phyloP scores from a whole-genome alignment of 2,797 vertebrate genomes.

The Cynopterus sphinx region DNA sequence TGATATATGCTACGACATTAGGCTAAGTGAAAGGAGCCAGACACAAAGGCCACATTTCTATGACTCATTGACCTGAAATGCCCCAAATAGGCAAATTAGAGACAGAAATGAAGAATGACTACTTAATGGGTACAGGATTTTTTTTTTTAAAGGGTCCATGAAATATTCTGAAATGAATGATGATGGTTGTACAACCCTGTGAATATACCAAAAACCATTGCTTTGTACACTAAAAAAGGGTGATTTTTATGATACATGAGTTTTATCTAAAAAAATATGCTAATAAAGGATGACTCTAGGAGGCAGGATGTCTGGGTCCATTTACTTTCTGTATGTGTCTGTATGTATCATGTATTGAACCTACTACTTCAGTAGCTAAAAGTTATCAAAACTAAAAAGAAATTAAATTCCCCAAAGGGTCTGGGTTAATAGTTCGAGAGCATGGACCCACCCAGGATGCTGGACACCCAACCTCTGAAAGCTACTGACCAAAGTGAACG shows the following conservation, averaged over 20 bases:
- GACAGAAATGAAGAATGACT: neutral
- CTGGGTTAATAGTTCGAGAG: neutral
- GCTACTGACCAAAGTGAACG: neutral
- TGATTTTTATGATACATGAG: neutral
- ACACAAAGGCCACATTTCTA: neutral
- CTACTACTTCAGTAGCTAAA: neutral
- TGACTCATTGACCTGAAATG: neutral
- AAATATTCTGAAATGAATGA: neutral
- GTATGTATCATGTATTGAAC: neutral
- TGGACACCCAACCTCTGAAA: neutral
- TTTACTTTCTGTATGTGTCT: neutral
- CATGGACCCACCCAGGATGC: neutral
- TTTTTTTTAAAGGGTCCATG: neutral
- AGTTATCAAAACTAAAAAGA: neutral
- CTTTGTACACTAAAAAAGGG: neutral
- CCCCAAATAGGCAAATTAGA: neutral
- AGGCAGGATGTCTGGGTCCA: neutral
- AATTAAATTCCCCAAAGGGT: neutral
- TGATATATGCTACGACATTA: neutral
- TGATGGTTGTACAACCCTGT: neutral
- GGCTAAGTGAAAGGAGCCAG: neutral
- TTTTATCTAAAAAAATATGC: neutral
- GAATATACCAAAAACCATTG: neutral
- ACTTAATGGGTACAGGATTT: neutral
- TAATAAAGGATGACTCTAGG: neutral